Evolutionary conservation across 2,797 vertebrate species (phyloP), one percentile per base, ranked within the genome.

Genomic region (Danio jaintianensis): DNA sequence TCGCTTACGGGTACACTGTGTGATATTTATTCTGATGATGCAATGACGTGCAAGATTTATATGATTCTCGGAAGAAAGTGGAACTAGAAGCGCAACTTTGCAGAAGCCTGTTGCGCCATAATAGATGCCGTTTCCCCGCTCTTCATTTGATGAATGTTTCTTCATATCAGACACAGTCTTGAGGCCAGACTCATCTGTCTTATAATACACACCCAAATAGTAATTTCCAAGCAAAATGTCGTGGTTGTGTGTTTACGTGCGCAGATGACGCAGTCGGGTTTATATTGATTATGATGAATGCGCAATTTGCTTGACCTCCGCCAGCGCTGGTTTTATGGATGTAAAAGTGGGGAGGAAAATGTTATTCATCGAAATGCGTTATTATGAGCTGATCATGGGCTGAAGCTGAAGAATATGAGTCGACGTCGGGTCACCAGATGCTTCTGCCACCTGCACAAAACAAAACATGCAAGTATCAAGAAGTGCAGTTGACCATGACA

Each of bases 21-120:
- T 38, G 43, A 52, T 69, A 52, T 69, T 43, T 81, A 58, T 68
- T 74, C 72, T 67, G 36, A 53, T 82, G 80, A 82, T 71, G 64
- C 80, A 82, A 77, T 52, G 38, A 5, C 29, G 2, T 55, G 79
- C 72, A 75, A 81, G 63, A 75, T 61, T 53, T 45, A 68, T 70
- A 20, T 29, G 64, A 76, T 61, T 43, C 47, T 38, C 3, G 10
- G 45, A 42, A 42, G 40, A 50, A 66, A 64, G 61, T 63, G 11
- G 56, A 75, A 64, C 50, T 4, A 76, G 62, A 56, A 78, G 38
- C 13, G 16, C n/a, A 67, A 62, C 55, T 70, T 76, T 52, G 15
- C 47, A 45, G 38, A 58, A 67, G 45, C 76, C 45, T 70, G 47
- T 67, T 40, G 62, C 16, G 7, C 70, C 40, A 20, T 74, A n/a